Evolutionary conservation across 2,797 vertebrate species (phyloP), one percentile per base, ranked within the genome.

Genomic region (Rhodeus uyekii): DNA sequence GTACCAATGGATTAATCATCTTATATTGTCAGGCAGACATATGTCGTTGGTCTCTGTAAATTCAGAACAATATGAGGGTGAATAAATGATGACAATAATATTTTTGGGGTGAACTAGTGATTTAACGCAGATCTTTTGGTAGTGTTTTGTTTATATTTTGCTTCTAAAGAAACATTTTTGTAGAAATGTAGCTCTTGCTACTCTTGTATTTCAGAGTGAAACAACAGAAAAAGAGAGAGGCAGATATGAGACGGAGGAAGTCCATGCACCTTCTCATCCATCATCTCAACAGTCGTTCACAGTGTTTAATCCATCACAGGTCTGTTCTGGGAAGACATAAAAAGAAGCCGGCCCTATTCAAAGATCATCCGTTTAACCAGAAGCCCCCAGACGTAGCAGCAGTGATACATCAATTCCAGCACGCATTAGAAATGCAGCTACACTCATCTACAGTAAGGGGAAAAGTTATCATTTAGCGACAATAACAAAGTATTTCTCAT

Each of bases 271-370:
- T 73, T n/a, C 73, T 68, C 78, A 84, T 69, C 29, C 50, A 76
- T 80, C 39, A 84, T 69, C 73, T 80, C n/a, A 72, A 34, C 78
- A 76, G 63, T 29, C 16, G 10, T 76, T 80, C 63, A 76, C 27
- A 2, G 3, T 38, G 22, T 60, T 76, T 65, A 69, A 68, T 60
- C 83, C 8, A 74, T 75, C 78, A 80, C 53, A 68, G n/a, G 22
- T 46, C 61, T 58, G 53, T 68, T 76, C 63, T 80, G n/a, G 39
- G 32, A 53, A 69, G 79, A 74, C 79, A 65, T 64, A 65, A 65
- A 81, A 81, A 81, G 69, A 81, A 74, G 58, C 79, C 12, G 4
- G 58, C 60, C 42, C 79, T 74, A 81, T 81, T 81, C 79, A 74
- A 81, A 81, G 69, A 73, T 14, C 69, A 81, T 81, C 58, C 44